Evolutionary conservation across 2,888 invertebrate species (phyloP).

Genomic region (Molanna angustata): DNA sequence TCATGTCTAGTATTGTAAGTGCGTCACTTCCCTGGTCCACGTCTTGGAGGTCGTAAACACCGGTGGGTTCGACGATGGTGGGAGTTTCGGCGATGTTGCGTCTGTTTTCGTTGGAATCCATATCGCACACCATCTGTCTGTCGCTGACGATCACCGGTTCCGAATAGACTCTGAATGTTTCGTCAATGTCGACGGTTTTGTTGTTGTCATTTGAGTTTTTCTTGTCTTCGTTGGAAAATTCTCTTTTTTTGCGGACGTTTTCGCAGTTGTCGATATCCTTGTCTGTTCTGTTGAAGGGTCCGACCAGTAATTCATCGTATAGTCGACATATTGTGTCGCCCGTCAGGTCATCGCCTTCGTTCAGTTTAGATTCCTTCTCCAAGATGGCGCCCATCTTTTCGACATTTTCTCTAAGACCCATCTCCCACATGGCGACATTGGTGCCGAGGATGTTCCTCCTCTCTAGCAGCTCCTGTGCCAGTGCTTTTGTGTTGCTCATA

Average conservation of each 20-base stretch:
- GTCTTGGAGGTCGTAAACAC: not conserved
- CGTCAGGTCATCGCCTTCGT: no score
- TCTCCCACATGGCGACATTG: conserved; percentile 12
- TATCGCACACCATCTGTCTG: no score
- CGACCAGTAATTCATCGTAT: conserved; percentile 11
- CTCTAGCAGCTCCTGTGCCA: conserved; percentile 44
- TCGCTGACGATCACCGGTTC: not conserved
- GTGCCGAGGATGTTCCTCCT: conserved; percentile 36
- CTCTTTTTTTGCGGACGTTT: not conserved
- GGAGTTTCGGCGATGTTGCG: not conserved
- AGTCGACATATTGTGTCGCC: conserved; percentile 2
- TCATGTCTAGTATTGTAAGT: conserved; percentile 14
- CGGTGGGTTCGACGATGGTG: not conserved
- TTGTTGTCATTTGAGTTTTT: not conserved
- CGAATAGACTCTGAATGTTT: not conserved
- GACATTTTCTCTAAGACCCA: conserved; percentile 5
- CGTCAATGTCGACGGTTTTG: not conserved
- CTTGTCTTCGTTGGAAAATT: not conserved
- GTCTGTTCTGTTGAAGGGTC: not conserved
- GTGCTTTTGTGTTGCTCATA: conserved; percentile 45
- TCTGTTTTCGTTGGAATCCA: conserved; percentile 5
- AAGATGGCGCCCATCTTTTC: conserved; percentile 6
- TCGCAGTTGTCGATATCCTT: not conserved
- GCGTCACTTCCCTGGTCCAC: conserved; percentile 18
- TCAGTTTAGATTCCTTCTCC: conserved; percentile 6